phyloP scores from a whole-genome alignment of 2,888 invertebrate species.

The Cephus nigrinus region DNA sequence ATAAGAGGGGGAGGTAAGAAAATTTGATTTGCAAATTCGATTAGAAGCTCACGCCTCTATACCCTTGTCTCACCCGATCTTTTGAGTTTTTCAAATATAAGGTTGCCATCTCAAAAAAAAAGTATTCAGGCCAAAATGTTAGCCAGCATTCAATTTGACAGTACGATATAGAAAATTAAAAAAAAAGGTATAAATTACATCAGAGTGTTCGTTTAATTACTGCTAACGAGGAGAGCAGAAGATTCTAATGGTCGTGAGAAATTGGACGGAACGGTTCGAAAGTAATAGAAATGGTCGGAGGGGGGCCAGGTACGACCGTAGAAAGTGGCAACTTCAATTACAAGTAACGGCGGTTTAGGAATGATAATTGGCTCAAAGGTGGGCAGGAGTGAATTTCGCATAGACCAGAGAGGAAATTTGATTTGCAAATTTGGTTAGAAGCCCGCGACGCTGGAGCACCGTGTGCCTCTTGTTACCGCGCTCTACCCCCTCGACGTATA shows the following conservation, averaged over 20 bases:
- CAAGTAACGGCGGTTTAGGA: slow-evolving; percentile 48
- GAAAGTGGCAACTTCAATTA: slow-evolving; percentile 37
- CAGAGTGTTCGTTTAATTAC: background rate
- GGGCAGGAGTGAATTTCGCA: slow-evolving; percentile 45
- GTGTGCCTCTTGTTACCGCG: slow-evolving; percentile 30
- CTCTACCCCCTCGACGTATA: slow-evolving; percentile 30
- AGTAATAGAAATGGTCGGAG: background rate
- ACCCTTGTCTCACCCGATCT: background rate
- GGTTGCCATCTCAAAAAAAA: background rate
- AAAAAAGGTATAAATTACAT: background rate
- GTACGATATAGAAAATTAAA: background rate
- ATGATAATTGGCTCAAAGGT: slow-evolving; percentile 57
- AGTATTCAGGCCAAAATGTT: background rate
- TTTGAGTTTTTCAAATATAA: background rate
- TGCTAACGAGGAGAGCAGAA: background rate
- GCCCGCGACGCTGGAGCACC: slow-evolving; percentile 30
- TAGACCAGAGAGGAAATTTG: slow-evolving; percentile 54
- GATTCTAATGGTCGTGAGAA: background rate
- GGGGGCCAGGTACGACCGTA: background rate
- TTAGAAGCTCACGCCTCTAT: too few relatives aligned
- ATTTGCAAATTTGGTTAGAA: slow-evolving; percentile 61
- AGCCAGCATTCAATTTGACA: background rate
- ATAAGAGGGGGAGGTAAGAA: too few relatives aligned
- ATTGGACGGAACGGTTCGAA: background rate
- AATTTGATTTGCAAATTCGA: too few relatives aligned